phyloP scores from a whole-genome alignment of 2,888 invertebrate genomes.

The Alsophila aescularia region DNA sequence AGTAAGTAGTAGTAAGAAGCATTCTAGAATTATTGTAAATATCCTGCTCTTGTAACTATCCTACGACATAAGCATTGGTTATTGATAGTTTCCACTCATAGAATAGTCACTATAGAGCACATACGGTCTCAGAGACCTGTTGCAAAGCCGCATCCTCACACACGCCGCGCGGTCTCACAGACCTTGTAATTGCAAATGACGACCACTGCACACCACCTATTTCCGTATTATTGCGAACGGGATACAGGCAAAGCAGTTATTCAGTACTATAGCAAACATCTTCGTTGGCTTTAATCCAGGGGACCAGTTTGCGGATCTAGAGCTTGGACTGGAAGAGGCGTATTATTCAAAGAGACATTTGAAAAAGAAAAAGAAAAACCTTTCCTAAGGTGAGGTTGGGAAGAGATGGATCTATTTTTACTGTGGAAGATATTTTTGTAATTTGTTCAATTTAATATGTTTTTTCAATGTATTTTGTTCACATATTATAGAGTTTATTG shows the following conservation, averaged over 20 bases:
- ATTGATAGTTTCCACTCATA: neutral
- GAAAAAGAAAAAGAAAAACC: no score
- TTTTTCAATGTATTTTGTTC: no score
- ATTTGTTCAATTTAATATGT: no score
- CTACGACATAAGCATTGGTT: no score
- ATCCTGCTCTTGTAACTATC: no score
- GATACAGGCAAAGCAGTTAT: constrained; percentile 67
- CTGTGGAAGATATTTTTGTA: no score
- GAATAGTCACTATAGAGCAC: no score
- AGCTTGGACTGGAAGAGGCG: constrained; percentile 44
- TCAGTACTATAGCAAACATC: constrained; percentile 77
- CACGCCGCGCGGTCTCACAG: neutral
- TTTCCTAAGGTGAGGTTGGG: no score
- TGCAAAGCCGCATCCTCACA: neutral
- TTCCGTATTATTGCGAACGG: constrained; percentile 64
- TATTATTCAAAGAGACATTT: neutral
- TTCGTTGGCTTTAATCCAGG: constrained; percentile 80
- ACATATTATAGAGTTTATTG: no score
- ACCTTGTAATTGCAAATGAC: constrained; percentile 24
- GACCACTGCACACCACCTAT: constrained; percentile 43
- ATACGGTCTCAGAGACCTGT: neutral
- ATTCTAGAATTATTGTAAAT: no score
- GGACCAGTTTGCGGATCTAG: constrained; percentile 47
- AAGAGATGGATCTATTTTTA: no score
- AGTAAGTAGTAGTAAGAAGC: no score